Base-by-base conservation (phyloP, 2,888 invertebrate genomes). In the Agrilus cyanescens region DNA sequence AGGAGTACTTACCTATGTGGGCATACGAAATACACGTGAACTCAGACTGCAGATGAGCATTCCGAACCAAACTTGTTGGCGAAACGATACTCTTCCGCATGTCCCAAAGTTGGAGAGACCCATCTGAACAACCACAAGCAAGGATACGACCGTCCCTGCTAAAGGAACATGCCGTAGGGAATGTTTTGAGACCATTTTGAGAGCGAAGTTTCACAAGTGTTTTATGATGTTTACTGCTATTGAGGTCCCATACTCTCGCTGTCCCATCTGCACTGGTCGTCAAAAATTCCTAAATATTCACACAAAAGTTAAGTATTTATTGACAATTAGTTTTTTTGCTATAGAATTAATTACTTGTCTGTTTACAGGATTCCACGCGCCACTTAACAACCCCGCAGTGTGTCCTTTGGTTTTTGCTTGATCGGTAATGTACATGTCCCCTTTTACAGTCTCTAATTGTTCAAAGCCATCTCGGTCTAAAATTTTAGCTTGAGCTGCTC, bases 91-190 rank as follows among this genome's bases (percentile, higher is more conserved):
- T 83, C 59, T 85, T 89, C 20, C 94, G 76, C 39, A 90, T 85
- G 60, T 98, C 97, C 97, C 98, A 98, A 70, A 96, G 82, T 65
- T 97, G 97, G 41, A 96, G 77, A 0, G 90, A 91, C 0, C 98
- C 98, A 66, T 99, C 98, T 35, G 76, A 77, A 60, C 97, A 96
- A 0, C 86, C 97, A 44, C 89, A 88, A 0, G 88, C 88, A 4
- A 97, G 84, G 1, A 88, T 76, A 42, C 82, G 82, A 0, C 93
- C 93, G 58, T 94, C 91, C 43, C 53, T 46, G 35, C 46, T 55
- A 33, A 55, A 59, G 38, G 54, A 71, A 60, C 91, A 91, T 0
- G 89, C 72, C 0, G 86, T 86, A 0, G 95, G 93, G 45, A 82
- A 76, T 0, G 88, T 85, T 60, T 85, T 85, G 0, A 93, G 70